Conservation (phyloP, 2,888 invertebrate species). For the Synanthedon myopaeformis region DNA sequence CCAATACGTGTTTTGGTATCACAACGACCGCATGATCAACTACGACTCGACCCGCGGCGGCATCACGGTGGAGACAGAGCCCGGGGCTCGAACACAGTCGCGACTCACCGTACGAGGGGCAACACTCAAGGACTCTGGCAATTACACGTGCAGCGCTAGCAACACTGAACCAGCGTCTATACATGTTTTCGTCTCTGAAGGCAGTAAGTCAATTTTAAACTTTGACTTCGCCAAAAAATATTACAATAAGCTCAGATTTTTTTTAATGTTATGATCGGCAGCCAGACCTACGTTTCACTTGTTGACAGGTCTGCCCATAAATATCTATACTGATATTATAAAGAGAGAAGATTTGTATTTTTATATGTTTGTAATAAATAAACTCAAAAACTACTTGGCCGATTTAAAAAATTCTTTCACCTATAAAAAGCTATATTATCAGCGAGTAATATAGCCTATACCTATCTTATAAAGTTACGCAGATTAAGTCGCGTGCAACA, state of each 20-base stretch:
- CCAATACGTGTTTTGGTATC: slow-evolving; percentile 96
- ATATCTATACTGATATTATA: no score
- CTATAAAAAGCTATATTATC: no score
- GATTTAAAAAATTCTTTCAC: no score
- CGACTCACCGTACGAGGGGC: slow-evolving; percentile 88
- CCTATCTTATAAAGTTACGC: no score
- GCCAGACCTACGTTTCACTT: no score
- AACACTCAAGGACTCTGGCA: slow-evolving; percentile 88
- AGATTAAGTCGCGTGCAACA: no score
- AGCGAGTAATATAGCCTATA: no score
- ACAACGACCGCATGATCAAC: slow-evolving; percentile 94
- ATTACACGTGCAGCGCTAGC: slow-evolving; percentile 91
- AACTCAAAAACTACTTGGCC: no score
- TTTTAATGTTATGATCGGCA: no score
- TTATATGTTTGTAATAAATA: no score
- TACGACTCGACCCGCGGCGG: slow-evolving; percentile 86
- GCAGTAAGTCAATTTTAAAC: slow-evolving; percentile 60
- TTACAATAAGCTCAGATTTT: neutral
- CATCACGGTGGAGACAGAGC: slow-evolving; percentile 88
- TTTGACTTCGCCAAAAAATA: slow-evolving; percentile 7
- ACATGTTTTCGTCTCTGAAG: slow-evolving; percentile 91
- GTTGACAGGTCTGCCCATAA: no score
- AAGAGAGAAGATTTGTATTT: no score
- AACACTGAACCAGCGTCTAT: slow-evolving; percentile 91
- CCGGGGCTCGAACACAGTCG: slow-evolving; percentile 87